Evolutionary conservation across 2,888 invertebrate genomes (phyloP), one percentile per base, ranked within the genome.

Genomic region (Drosophila mimica): DNA sequence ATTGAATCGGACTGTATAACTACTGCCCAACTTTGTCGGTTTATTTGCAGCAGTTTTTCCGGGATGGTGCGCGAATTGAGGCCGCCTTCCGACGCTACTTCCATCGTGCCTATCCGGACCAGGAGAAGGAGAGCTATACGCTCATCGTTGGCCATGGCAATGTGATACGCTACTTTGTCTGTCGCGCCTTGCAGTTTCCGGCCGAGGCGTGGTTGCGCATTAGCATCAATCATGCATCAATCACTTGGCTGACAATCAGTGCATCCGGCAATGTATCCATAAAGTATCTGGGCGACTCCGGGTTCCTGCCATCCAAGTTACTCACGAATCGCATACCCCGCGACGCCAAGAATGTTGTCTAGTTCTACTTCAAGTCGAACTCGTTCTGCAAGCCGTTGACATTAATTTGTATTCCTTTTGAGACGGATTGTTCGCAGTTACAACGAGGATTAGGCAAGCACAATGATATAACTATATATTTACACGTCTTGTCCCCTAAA

Each of bases 171-270:
- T 99, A 98, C 93, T 97, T 97, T 91, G 96, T 97, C n/a, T 98
- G 98, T 94, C 95, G 99, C 92, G 99, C 98, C 0, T 94, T 99
- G 48, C 99, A 99, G 93, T 97, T 99, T 91, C 99, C 99, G 0
- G 97, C 99, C 0, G 99, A 99, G 93, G 99, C 97, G 3, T 99
- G 99, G 99, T 94, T 99, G 15, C 95, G 99, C 68, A 95, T 99
- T 90, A 96, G 96, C 15, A 94, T 99, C 36, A 97, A 97, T 93
- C 97, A 99, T 93, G 98, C 96, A 31, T 98, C 98, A 74, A 96
- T 99, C 74, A 99, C 99, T 0, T 98, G 97, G 97, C 90, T 99
- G 1, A 95, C 95, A 4, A 97, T 99, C 81, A 94, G 96, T 60
- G 97, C 99, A 0, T 96, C 95, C 91, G 99, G 99, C 0, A 95